Evolutionary conservation across 2,113 vertebrate genomes (phyloP).

Genomic region (Odontesthes bonariensis): DNA sequence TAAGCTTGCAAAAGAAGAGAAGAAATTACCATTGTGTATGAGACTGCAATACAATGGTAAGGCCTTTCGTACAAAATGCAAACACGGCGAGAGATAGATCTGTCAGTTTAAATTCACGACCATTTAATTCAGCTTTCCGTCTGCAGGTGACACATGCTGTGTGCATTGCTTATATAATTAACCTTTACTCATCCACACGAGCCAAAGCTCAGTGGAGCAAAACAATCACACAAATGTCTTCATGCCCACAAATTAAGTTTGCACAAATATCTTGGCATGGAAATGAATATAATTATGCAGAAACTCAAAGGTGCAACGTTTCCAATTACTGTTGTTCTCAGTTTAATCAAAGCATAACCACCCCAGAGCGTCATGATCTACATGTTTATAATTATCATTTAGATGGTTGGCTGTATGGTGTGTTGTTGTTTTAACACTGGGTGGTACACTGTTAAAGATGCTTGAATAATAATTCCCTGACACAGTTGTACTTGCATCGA

Average conservation of each 20-base stretch:
- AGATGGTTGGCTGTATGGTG: slow-evolving; percentile 14
- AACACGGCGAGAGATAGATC: neutral
- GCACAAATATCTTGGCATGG: slow-evolving; percentile 25
- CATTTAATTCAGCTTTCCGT: slow-evolving; percentile 27
- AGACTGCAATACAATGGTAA: slow-evolving; percentile 16
- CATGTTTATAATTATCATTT: slow-evolving; percentile 48
- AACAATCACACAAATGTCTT: slow-evolving; percentile 47
- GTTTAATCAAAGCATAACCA: slow-evolving; percentile 60
- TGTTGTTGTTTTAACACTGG: slow-evolving; percentile 6
- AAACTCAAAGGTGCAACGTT: slow-evolving; percentile 59
- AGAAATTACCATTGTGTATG: neutral
- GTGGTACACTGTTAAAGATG: slow-evolving; percentile 6
- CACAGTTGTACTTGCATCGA: neutral
- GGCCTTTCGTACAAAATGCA: slow-evolving; percentile 6
- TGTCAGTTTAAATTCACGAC: neutral
- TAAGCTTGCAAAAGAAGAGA: slow-evolving; percentile 18
- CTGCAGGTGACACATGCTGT: slow-evolving; percentile 18
- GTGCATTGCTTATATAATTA: slow-evolving; percentile 59
- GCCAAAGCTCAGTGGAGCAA: slow-evolving; percentile 43
- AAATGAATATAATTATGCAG: slow-evolving; percentile 55
- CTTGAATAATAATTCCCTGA: neutral
- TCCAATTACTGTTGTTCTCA: slow-evolving; percentile 54
- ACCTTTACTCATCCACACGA: slow-evolving; percentile 29
- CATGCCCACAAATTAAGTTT: slow-evolving; percentile 25
- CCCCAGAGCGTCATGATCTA: slow-evolving; percentile 37